These are phyloP conservation scores for Microcebus griseorufus DNA, from an alignment of 2,113 vertebrate species.

Conservation along the genomic window DNA sequence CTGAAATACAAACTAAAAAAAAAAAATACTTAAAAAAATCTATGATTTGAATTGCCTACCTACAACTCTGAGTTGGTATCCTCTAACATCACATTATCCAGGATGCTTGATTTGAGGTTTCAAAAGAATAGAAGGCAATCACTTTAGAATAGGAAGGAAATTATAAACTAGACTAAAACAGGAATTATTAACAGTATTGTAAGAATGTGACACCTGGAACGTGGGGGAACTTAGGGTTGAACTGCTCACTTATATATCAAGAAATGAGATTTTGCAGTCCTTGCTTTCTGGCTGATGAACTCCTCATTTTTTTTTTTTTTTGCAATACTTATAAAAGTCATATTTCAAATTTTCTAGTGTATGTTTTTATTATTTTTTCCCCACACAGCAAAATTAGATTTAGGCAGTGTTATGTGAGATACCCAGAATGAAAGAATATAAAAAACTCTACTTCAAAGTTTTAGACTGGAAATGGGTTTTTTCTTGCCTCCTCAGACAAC, in stretches of 20 bases:
- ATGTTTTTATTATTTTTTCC: neutral
- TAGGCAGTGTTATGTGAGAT: neutral
- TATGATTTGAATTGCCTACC: neutral
- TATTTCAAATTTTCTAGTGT: neutral
- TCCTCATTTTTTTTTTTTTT: neutral
- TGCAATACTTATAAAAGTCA: neutral
- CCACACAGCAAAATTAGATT: neutral
- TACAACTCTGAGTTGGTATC: neutral
- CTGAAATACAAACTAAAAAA: too few relatives aligned
- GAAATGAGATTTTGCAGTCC: neutral
- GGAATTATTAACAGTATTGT: neutral
- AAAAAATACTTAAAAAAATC: neutral
- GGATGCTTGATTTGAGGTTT: neutral
- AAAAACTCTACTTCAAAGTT: conserved; percentile 18
- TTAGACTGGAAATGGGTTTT: neutral
- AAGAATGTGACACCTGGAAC: neutral
- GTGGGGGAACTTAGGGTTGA: neutral
- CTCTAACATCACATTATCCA: neutral
- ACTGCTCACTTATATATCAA: neutral
- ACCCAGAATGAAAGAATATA: neutral
- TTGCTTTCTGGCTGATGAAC: neutral
- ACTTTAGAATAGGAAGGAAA: neutral
- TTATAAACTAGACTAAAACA: conserved; percentile 8
- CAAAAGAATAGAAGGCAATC: neutral
- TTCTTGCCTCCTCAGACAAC: conserved; percentile 5